Conservation (phyloP, 53 echinoderm and acorn worm species). For the Hippasteria phrygiana region DNA sequence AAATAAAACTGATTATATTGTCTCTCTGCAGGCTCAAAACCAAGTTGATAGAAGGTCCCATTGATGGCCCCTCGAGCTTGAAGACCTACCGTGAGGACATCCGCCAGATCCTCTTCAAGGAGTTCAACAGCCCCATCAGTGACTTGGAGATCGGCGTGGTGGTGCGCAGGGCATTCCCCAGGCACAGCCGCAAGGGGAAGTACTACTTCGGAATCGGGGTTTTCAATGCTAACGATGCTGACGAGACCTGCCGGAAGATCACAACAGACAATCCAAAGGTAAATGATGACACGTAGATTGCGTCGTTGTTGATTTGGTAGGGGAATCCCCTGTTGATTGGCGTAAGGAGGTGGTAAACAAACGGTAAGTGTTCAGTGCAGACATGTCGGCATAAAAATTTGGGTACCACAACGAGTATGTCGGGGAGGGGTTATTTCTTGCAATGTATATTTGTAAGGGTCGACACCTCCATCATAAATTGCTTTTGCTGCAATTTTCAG, state of each 20-base stretch:
- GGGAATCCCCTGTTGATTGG: no score
- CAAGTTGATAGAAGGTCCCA: conserved; percentile 70
- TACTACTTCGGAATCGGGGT: conserved; percentile 72
- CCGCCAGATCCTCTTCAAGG: conserved; percentile 69
- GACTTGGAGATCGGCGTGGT: conserved; percentile 77
- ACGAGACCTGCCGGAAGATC: conserved; percentile 20
- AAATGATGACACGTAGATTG: neutral
- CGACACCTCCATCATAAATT: no score
- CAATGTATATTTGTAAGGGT: no score
- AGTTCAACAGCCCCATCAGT: conserved; percentile 75
- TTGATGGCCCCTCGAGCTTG: conserved; percentile 73
- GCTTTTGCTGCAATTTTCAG: no score
- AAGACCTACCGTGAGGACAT: conserved; percentile 81
- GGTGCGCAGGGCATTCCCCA: conserved; percentile 74
- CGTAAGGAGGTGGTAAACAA: no score
- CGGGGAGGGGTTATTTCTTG: no score
- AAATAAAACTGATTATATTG: no score
- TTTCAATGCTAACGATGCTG: conserved; percentile 43
- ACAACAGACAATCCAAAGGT: conserved; percentile 61
- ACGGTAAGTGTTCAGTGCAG: no score
- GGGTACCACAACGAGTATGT: no score
- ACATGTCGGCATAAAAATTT: no score
- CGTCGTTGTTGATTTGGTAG: neutral
- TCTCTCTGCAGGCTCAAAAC: conserved; percentile 70
- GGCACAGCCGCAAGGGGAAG: conserved; percentile 75